These are phyloP conservation scores for Synaphobranchus kaupii DNA, from an alignment of 2,797 vertebrate species.

Conservation along the genomic window DNA sequence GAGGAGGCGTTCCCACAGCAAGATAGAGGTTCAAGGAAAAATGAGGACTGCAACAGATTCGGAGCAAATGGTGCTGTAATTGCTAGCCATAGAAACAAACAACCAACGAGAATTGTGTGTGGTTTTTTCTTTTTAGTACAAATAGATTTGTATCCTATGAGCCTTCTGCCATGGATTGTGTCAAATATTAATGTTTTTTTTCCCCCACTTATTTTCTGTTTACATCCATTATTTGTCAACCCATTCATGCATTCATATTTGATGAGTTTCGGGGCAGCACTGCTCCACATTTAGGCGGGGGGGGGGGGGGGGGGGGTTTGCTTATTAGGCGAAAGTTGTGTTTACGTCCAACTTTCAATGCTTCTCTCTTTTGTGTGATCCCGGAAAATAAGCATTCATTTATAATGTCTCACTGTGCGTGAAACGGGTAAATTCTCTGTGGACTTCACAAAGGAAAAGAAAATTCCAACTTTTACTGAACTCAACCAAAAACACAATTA, in stretches of 20 bases:
- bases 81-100: background rate
- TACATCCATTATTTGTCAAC: background rate
- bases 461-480: background rate
- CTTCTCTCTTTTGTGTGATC: background rate
- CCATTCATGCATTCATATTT: slow-evolving; percentile 2
- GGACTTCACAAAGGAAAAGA: background rate
- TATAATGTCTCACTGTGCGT: background rate
- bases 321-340: background rate
- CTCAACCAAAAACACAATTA: background rate
- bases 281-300: background rate
- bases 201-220: background rate
- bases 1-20: background rate
- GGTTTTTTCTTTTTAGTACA: background rate
- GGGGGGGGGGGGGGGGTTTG: background rate
- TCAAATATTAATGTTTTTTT: slow-evolving; percentile 10
- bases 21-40: background rate
- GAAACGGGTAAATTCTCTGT: background rate
- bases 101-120: background rate
- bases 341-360: background rate
- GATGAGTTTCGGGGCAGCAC: background rate
- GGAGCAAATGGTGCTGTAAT: background rate
- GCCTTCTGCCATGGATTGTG: background rate
- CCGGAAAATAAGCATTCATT: background rate
- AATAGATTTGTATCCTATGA: background rate
- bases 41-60: background rate